phyloP scores from a whole-genome alignment of 2,113 vertebrate species.

The Scomber colias region DNA sequence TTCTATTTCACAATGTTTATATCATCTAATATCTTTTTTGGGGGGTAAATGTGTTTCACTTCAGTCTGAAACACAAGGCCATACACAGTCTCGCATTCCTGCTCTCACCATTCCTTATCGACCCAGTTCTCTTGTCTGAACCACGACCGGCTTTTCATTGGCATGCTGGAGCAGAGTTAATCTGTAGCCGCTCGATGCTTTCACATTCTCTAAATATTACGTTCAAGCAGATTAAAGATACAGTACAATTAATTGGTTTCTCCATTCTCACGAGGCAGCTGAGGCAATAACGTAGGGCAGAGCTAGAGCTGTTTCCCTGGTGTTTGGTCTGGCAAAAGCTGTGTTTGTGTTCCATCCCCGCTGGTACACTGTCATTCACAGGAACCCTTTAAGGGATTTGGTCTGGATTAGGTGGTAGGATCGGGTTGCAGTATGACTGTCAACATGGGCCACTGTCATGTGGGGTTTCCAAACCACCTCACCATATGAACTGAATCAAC shows the following conservation, averaged over 20 bases:
- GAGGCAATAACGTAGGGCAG: slow-evolving; percentile 37
- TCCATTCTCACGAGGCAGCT: slow-evolving; percentile 47
- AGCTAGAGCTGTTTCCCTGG: background rate
- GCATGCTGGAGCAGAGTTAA: slow-evolving; percentile 14
- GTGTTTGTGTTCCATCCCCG: slow-evolving; percentile 67
- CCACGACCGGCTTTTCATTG: background rate
- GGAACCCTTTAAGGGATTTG: slow-evolving; percentile 62
- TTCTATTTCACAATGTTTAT: background rate
- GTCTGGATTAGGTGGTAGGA: slow-evolving; percentile 80
- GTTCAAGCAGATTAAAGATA: slow-evolving; percentile 56
- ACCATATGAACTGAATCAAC: background rate
- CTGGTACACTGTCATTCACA: slow-evolving; percentile 48
- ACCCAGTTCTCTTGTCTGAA: background rate
- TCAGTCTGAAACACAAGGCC: background rate
- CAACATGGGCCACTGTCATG: slow-evolving; percentile 44
- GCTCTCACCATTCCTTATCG: background rate
- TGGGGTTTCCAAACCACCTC: slow-evolving; percentile 41
- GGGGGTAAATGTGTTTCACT: background rate
- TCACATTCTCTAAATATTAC: slow-evolving; percentile 63
- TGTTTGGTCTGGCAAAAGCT: slow-evolving; percentile 51
- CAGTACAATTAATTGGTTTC: slow-evolving; percentile 47
- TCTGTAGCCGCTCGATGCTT: slow-evolving; percentile 44
- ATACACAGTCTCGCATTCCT: slow-evolving; percentile 9
- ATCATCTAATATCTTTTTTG: no score
- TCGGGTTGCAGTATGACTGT: slow-evolving; percentile 69